Percentiles rank a stretch among this genome's conserved stretches.
These are phyloP conservation scores for Embiotoca jacksoni DNA, from an alignment of 2,113 vertebrate genomes.

Conservation along the genomic window DNA sequence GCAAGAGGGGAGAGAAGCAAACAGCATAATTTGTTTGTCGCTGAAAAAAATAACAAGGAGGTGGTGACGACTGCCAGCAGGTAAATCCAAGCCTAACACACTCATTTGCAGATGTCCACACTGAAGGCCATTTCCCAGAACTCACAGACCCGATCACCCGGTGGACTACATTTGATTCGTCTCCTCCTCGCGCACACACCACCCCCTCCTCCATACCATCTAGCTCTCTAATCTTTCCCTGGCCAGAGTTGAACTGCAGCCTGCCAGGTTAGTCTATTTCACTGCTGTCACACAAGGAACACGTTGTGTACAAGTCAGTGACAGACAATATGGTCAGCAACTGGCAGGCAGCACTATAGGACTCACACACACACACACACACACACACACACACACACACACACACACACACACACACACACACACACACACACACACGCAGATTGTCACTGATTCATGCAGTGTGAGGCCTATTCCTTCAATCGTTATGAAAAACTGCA, in stretches of 20 bases:
- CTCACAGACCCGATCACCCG: conserved; percentile 29
- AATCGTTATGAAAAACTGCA: conserved; percentile 30
- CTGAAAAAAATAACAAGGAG: conserved; percentile 46
- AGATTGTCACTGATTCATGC: conserved; percentile 40
- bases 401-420: conserved; percentile 25
- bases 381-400: conserved; percentile 25
- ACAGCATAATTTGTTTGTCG: conserved; percentile 42
- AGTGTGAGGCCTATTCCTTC: conserved; percentile 31
- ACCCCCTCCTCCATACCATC: conserved; percentile 54
- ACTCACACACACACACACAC: conserved; percentile 46
- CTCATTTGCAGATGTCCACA: conserved; percentile 44
- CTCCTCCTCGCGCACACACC: conserved; percentile 23
- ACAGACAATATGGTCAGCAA: conserved; percentile 32
- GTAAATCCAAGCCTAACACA: conserved; percentile 41
- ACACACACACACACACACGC: neutral
- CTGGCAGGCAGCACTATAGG: conserved; percentile 55
- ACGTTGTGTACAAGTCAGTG: conserved; percentile 39
- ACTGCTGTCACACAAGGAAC: conserved; percentile 62
- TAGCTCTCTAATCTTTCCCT: conserved; percentile 57
- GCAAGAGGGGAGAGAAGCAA: conserved; percentile 34
- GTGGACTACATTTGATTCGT: conserved; percentile 51
- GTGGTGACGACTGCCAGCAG: conserved; percentile 30
- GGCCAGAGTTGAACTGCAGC: conserved; percentile 58
- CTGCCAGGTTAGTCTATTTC: conserved; percentile 60
- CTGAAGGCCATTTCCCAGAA: conserved; percentile 64